Evolutionary conservation across 2,888 invertebrate genomes (phyloP).

Genomic region (Myopa tessellatipennis): DNA sequence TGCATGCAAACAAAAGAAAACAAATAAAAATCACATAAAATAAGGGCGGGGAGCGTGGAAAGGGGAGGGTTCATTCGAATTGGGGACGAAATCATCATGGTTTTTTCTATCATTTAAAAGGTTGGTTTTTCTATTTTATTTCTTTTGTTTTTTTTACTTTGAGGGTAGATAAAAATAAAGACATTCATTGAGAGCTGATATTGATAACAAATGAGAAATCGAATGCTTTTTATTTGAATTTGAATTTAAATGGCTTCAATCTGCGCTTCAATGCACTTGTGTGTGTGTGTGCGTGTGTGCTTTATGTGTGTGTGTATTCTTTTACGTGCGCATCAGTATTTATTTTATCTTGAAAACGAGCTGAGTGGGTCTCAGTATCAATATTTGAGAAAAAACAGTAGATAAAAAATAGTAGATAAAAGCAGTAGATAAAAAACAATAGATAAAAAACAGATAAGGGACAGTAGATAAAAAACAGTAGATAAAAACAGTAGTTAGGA

Average conservation of each 20-base stretch:
- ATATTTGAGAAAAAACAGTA: neutral
- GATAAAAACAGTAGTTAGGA: too few relatives aligned
- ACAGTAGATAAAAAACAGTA: neutral
- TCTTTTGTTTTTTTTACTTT: neutral
- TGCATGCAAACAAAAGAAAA: constrained; percentile 30
- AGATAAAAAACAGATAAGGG: too few relatives aligned
- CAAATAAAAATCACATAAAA: constrained; percentile 22
- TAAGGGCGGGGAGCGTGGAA: neutral
- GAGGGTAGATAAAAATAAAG: constrained; percentile 15
- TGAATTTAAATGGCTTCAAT: constrained; percentile 33
- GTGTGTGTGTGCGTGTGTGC: neutral
- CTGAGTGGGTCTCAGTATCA: too few relatives aligned
- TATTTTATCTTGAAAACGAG: neutral
- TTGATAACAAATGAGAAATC: constrained; percentile 18
- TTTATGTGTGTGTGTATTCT: neutral
- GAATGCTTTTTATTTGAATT: constrained; percentile 25
- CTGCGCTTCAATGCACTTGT: neutral
- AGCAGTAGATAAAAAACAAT: too few relatives aligned
- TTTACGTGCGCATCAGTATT: neutral
- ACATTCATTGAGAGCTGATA: constrained; percentile 30
- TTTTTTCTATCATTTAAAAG: too few relatives aligned
- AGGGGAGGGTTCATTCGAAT: neutral
- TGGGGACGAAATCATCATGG: too few relatives aligned
- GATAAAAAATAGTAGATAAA: neutral
- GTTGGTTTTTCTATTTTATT: too few relatives aligned